Evolutionary conservation across 2,888 invertebrate genomes (phyloP).

Genomic region (Acrobasis consociella): DNA sequence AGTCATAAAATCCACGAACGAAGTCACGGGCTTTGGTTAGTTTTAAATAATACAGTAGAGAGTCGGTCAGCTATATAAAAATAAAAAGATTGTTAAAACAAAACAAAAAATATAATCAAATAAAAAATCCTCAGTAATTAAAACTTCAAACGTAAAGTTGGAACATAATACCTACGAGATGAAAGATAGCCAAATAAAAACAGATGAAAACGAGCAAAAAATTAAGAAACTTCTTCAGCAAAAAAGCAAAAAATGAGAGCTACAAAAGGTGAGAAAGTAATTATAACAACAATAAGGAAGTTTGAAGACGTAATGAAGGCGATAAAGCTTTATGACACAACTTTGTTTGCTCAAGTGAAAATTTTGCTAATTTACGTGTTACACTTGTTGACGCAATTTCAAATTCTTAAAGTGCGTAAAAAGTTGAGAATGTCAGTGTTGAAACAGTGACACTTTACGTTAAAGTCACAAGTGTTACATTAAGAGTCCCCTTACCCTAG

Average conservation of each 20-base stretch:
- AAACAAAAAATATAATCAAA: not conserved
- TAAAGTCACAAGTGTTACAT: not conserved
- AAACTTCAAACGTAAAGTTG: constrained; percentile 10
- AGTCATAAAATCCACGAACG: too few relatives aligned
- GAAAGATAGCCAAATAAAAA: constrained; percentile 13
- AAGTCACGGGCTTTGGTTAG: too few relatives aligned
- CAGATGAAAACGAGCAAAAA: constrained; percentile 8
- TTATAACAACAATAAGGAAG: constrained; percentile 47
- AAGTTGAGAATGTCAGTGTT: not conserved
- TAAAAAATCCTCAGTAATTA: constrained; percentile 5
- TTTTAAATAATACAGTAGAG: too few relatives aligned
- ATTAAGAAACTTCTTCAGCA: constrained; percentile 20
- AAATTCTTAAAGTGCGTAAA: constrained; percentile 15
- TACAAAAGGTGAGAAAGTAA: constrained; percentile 43
- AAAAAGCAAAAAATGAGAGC: constrained; percentile 23
- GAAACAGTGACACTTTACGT: not conserved
- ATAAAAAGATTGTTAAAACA: too few relatives aligned
- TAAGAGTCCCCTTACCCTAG: too few relatives aligned
- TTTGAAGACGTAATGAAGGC: constrained; percentile 39
- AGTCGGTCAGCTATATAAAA: too few relatives aligned
- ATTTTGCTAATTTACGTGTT: constrained; percentile 35
- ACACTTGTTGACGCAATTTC: constrained; percentile 28
- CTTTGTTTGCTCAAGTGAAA: constrained; percentile 30
- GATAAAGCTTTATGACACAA: constrained; percentile 38
- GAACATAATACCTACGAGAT: constrained; percentile 13